Percentiles rank a stretch among this genome's conserved stretches.
Conservation (phyloP, 2,797 vertebrate species). For the Falco novaeseelandiae region DNA sequence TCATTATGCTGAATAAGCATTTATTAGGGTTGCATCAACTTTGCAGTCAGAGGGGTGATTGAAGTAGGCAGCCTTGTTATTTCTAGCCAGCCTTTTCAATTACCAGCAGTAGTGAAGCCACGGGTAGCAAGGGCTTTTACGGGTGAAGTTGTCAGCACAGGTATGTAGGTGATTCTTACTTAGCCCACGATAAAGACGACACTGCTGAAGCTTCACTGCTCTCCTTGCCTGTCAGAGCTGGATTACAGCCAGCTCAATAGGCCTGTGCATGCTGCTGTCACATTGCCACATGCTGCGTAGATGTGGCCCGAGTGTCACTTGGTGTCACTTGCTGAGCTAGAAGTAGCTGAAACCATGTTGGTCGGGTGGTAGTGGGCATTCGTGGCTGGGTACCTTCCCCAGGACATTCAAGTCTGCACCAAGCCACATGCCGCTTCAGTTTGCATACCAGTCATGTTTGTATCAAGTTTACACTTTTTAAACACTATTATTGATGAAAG, state of each 20-base stretch:
- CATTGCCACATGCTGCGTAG: accelerated
- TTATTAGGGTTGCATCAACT: neutral
- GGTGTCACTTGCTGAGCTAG: neutral
- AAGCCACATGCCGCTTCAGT: neutral
- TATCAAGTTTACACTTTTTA: neutral
- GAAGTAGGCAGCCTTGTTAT: neutral
- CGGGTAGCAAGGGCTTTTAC: neutral
- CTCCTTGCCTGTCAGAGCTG: neutral
- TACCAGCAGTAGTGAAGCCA: accelerated
- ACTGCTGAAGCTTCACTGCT: neutral
- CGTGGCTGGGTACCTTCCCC: neutral
- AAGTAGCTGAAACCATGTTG: neutral
- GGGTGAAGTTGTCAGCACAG: accelerated
- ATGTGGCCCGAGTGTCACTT: neutral
- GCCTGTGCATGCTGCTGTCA: neutral
- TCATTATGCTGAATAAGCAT: conserved; percentile 22
- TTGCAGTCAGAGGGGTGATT: neutral
- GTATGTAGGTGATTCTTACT: neutral
- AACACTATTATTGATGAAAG: neutral
- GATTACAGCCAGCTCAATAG: neutral
- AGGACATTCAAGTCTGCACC: neutral
- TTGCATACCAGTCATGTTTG: neutral
- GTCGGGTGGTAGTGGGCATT: accelerated
- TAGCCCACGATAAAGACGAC: accelerated
- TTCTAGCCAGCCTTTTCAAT: neutral